phyloP scores from a whole-genome alignment of 2,797 vertebrate species.

The Enteromius mattozi region DNA sequence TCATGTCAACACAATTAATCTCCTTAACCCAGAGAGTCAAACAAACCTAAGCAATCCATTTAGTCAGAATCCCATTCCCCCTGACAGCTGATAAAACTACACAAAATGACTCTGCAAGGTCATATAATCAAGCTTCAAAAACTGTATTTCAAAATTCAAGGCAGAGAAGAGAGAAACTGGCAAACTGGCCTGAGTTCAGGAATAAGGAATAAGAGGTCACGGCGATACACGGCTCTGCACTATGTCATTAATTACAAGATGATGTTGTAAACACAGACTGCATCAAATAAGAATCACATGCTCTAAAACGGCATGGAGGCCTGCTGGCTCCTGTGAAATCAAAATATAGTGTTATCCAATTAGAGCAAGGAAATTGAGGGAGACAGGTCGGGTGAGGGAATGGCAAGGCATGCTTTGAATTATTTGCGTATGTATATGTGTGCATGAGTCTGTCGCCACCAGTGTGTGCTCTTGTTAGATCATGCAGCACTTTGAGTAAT shows the following conservation, averaged over 20 bases:
- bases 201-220: conserved; percentile 12
- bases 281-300: conserved; percentile 38
- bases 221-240: conserved; percentile 1
- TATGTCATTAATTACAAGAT: conserved; percentile 38
- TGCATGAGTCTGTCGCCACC: conserved; percentile 51
- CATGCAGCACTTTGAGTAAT: conserved; percentile 73
- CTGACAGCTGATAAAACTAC: not conserved
- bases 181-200: conserved; percentile 7
- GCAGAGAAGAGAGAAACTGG: not conserved
- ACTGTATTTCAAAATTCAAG: not conserved
- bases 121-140: conserved; percentile 9
- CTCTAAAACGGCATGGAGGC: conserved; percentile 23
- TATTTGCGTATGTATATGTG: conserved; percentile 34
- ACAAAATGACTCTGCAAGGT: conserved; percentile 17
- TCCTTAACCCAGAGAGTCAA: conserved; percentile 15
- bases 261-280: conserved; percentile 43
- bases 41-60: conserved; percentile 24
- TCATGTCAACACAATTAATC: not conserved
- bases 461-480: conserved; percentile 55
- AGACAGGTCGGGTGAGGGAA: conserved; percentile 24
- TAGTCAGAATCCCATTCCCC: not conserved
- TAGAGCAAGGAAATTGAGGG: conserved; percentile 21
- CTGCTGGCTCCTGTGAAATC: conserved; percentile 32
- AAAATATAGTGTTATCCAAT: conserved; percentile 28
- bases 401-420: conserved; percentile 6